Percentiles rank a stretch among this genome's conserved stretches.
phyloP scores from a whole-genome alignment of 2,797 vertebrate genomes.

The Orientallactaga sibirica region DNA sequence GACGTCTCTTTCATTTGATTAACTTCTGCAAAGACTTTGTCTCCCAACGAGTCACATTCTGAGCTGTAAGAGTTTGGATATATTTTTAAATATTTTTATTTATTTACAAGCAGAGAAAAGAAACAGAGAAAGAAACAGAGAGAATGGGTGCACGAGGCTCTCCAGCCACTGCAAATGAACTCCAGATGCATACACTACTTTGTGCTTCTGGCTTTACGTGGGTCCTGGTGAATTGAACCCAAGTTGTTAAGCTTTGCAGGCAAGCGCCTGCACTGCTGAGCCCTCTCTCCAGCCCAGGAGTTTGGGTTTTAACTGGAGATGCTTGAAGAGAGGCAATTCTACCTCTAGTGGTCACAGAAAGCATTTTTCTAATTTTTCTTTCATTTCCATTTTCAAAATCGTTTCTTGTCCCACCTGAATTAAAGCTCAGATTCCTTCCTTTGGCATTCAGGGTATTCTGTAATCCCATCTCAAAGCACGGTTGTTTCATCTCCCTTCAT shows the following conservation, averaged over 20 bases:
- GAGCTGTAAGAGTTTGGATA: not conserved
- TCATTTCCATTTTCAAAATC: not conserved
- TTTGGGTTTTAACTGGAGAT: not conserved
- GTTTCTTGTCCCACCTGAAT: not conserved
- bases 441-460: not conserved
- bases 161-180: too few species aligned
- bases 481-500: not conserved
- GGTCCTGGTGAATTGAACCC: too few species aligned
- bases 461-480: not conserved
- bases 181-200: too few species aligned
- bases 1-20: not conserved
- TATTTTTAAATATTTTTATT: not conserved
- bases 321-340: not conserved
- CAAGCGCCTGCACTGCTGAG: too few species aligned
- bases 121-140: too few species aligned
- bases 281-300: too few species aligned
- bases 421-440: not conserved
- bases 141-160: too few species aligned
- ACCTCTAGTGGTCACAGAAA: not conserved
- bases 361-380: slow-evolving; percentile 24
- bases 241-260: too few species aligned
- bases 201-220: too few species aligned
- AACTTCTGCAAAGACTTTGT: not conserved
- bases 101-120: not conserved
- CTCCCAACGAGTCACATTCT: not conserved